These are phyloP conservation scores for Pyxicephalus adspersus DNA, from an alignment of 2,113 vertebrate species.

Conservation along the genomic window DNA sequence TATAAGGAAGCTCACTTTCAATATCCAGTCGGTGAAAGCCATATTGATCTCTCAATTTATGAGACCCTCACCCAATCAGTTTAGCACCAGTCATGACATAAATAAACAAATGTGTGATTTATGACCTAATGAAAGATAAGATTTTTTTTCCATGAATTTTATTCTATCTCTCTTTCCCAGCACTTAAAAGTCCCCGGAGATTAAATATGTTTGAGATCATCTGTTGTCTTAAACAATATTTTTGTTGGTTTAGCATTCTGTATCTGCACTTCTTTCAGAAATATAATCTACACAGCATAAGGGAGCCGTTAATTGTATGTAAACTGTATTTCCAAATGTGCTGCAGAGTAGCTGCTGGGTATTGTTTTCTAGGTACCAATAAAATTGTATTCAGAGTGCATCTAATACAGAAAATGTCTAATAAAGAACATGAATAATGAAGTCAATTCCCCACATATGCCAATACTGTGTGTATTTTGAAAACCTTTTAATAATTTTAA, in stretches of 20 bases:
- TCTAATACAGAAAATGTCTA: too few species aligned
- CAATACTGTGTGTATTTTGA: too few species aligned
- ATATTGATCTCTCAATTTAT: background rate
- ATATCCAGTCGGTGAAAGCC: too few species aligned
- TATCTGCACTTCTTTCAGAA: constrained; percentile 1
- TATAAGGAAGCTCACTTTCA: too few species aligned
- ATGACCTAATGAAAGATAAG: background rate
- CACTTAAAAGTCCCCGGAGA: constrained; percentile 20
- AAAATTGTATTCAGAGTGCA: too few species aligned
- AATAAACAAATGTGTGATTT: constrained; percentile 11
- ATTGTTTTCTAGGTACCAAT: too few species aligned
- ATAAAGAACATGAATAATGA: too few species aligned
- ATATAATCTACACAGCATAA: constrained; percentile 3
- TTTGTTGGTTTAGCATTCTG: background rate
- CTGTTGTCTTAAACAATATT: constrained; percentile 1
- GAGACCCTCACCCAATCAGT: background rate
- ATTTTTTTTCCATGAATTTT: constrained; percentile 10
- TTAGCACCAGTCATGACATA: background rate
- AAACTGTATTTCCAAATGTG: background rate
- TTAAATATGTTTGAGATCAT: constrained; percentile 37
- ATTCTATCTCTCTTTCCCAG: constrained; percentile 8
- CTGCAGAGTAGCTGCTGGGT: background rate
- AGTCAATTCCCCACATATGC: too few species aligned
- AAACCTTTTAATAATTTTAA: too few species aligned
- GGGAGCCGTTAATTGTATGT: constrained; percentile 4